phyloP scores from a whole-genome alignment of 2,113 vertebrate genomes.

The Erythrocercus mccallii region DNA sequence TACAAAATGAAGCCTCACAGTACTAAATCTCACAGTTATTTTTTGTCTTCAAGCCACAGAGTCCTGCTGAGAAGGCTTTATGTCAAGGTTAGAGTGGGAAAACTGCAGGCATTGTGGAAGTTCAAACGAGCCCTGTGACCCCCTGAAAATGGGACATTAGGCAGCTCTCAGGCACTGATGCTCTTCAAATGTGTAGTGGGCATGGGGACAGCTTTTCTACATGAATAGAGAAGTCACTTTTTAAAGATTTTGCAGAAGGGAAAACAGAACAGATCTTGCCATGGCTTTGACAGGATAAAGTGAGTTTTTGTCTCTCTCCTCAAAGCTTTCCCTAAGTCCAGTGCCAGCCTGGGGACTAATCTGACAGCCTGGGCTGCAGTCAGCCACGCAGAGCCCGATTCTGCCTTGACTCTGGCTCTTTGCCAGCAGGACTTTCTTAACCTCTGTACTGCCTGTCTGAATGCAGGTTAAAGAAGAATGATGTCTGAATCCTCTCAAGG shows the following conservation, averaged over 20 bases:
- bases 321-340: neutral
- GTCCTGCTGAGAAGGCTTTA: neutral
- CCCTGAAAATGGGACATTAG: neutral
- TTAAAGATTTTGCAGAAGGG: neutral
- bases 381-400: accelerated
- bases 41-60: neutral
- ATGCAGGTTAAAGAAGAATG: neutral
- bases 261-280: neutral
- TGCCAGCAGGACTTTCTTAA: neutral
- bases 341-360: neutral
- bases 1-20: neutral
- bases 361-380: neutral
- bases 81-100: neutral
- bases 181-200: neutral
- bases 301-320: neutral
- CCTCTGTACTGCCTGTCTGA: neutral
- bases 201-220: neutral
- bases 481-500: neutral
- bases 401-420: neutral
- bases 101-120: neutral
- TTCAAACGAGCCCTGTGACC: neutral
- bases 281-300: neutral
- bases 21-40: neutral
- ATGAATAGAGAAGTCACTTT: neutral
- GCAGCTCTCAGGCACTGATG: neutral